These are phyloP conservation scores for Typhlomys cinereus DNA, from an alignment of 2,113 vertebrate species.

Conservation along the genomic window DNA sequence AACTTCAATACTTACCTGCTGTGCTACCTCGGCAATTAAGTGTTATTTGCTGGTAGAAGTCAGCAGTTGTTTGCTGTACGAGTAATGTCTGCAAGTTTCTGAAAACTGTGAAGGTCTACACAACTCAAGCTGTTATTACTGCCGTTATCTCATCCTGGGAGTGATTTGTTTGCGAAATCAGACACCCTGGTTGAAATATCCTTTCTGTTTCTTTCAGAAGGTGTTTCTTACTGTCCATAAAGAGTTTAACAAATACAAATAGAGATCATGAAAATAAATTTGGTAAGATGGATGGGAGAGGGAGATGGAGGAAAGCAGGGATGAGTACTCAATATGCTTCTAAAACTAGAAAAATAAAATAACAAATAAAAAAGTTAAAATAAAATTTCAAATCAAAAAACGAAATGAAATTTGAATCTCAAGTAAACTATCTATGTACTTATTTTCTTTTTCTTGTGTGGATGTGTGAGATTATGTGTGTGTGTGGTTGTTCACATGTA, in stretches of 20 bases:
- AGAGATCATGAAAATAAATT: background rate
- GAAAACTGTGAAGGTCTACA: background rate
- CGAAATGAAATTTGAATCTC: background rate
- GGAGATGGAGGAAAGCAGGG: too few relatives aligned
- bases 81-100: slow-evolving; percentile 50
- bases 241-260: slow-evolving; percentile 17
- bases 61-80: slow-evolving; percentile 11
- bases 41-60: background rate
- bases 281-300: too few relatives aligned
- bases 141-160: slow-evolving; percentile 45
- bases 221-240: background rate
- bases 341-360: too few relatives aligned
- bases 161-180: slow-evolving; percentile 60
- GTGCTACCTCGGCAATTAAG: background rate
- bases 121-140: slow-evolving; percentile 13
- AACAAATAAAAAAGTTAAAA: too few relatives aligned
- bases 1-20: background rate
- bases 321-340: too few relatives aligned
- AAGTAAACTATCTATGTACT: background rate
- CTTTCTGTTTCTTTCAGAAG: slow-evolving; percentile 35
- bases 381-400: too few relatives aligned
- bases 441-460: background rate
- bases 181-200: background rate
- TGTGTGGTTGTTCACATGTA: too few relatives aligned
- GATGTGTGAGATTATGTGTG: too few relatives aligned